Evolutionary conservation across 2,113 vertebrate genomes (phyloP), one percentile per base, ranked within the genome.

Genomic region (Xenotilapia longispinis): DNA sequence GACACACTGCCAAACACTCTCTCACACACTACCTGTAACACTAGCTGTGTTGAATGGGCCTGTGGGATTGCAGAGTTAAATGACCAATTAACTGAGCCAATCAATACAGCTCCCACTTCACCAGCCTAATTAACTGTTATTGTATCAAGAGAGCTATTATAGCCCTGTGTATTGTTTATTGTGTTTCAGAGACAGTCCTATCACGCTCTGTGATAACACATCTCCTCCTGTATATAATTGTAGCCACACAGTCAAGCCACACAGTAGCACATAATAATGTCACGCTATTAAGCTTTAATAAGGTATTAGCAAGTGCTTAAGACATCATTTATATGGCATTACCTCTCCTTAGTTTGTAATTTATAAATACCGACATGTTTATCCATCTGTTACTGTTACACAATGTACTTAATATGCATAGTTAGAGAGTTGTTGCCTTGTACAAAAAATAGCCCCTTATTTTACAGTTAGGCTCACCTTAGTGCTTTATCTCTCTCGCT

Each of bases 101-200:
- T 95, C 93, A 91, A 94, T 94, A 88, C 12, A 47, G 63, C 88
- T 94, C 90, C 91, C 90, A 57, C n/a, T 84, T 90, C 92, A 94
- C 91, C 63, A 70, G 84, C n/a, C 45, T 92, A 91, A 95, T 94
- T 92, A 93, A 93, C 84, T 89, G 91, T 90, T 88, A 47, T 47
- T 87, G 91, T 90, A 92, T 88, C 85, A 51, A 82, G 84, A 90
- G 93, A 90, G 65, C 86, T 53, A 82, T 40, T 82, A 40, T 80
- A 88, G 80, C 83, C 86, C 86, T 19, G 19, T 58, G 65, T 38
- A 79, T 36, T 86, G 73, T 87, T 90, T 83, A 83, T 63, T 38
- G 51, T 51, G 53, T 19, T 82, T 58, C 80, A 60, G 42, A 75
- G 83, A 78, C 28, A 45, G 57, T n/a, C 17, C 4, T 65, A 65